Percentiles rank a stretch among this genome's conserved stretches.
phyloP scores from a whole-genome alignment of 2,113 vertebrate genomes.

The Candoia aspera region DNA sequence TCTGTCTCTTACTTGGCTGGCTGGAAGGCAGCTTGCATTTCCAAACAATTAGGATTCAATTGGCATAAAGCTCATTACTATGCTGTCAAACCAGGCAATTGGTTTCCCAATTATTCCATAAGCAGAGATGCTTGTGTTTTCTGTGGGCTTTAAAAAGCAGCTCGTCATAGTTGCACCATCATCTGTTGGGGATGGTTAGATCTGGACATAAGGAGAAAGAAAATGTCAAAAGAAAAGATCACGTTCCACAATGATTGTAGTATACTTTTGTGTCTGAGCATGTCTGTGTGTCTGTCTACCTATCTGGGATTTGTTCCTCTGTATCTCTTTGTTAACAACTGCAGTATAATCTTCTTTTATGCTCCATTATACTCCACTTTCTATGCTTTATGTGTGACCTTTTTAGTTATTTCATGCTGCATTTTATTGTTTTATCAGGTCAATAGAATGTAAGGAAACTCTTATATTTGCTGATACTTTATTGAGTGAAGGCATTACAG shows the following conservation, averaged over 20 bases:
- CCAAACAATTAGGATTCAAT: background rate
- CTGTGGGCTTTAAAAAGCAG: background rate
- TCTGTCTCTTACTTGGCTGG: background rate
- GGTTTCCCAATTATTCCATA: conserved; percentile 11
- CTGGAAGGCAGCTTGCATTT: background rate
- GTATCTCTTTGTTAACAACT: background rate
- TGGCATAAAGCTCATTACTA: conserved; percentile 20
- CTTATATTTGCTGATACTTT: background rate
- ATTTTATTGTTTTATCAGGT: background rate
- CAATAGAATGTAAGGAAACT: background rate
- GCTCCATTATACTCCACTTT: background rate
- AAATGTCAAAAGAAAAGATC: background rate
- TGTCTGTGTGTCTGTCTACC: background rate
- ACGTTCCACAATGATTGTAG: background rate
- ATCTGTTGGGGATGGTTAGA: background rate
- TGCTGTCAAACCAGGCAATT: conserved; percentile 31
- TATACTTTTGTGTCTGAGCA: background rate
- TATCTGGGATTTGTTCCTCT: background rate
- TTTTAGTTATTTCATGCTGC: background rate
- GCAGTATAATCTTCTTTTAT: background rate
- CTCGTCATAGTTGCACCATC: background rate
- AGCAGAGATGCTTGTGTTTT: background rate
- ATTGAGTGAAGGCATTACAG: background rate
- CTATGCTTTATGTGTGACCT: background rate
- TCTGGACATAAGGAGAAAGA: background rate